These are phyloP conservation scores for Montipora sp. DNA, from an alignment of 64 coral and sea anemone genomes.

Conservation along the genomic window DNA sequence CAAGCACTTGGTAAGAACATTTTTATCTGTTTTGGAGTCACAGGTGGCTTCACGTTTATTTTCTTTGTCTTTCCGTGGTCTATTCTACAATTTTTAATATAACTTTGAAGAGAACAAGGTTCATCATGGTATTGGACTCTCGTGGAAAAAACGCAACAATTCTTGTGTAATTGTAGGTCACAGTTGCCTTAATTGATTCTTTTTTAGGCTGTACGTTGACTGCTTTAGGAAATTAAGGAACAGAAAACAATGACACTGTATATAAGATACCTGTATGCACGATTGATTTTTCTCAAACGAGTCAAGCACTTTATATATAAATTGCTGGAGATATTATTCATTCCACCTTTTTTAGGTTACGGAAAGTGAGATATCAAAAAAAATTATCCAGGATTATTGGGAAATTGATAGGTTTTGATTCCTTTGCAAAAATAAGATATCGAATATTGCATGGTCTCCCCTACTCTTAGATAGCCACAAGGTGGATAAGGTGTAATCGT, in stretches of 20 bases:
- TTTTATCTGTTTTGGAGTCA: background rate
- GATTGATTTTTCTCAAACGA: no score
- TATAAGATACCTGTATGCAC: no score
- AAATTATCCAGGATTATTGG: no score
- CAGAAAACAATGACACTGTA: no score
- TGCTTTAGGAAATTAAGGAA: no score
- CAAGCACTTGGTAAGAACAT: slow-evolving; percentile 77
- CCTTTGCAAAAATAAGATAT: no score
- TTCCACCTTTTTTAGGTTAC: background rate
- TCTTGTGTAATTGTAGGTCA: background rate
- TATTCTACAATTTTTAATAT: background rate
- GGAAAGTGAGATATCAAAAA: background rate
- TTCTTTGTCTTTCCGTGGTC: background rate
- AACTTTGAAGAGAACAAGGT: background rate
- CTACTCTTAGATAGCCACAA: no score
- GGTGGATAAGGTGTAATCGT: no score
- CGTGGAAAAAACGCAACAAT: background rate
- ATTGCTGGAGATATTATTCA: background rate
- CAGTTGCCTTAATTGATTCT: background rate
- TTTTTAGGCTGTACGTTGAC: no score
- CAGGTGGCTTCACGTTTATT: no score
- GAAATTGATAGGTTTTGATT: no score
- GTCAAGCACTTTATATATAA: background rate
- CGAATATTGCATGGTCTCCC: no score
- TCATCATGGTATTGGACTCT: background rate